Conservation (phyloP, 2,888 invertebrate genomes). For the Marasmarcha lunaedactyla region DNA sequence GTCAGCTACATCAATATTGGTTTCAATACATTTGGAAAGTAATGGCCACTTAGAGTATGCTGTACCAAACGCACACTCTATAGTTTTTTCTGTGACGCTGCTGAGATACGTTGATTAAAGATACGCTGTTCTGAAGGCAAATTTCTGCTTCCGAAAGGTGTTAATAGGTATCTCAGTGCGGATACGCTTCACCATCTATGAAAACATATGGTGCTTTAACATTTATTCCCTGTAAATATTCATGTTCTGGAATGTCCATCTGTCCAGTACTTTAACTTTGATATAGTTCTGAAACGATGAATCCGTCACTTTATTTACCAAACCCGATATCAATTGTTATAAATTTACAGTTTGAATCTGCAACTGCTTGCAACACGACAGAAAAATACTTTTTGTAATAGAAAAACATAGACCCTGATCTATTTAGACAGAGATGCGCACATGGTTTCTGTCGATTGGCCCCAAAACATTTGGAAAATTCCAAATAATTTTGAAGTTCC, state of each 20-base stretch:
- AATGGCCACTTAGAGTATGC: background rate
- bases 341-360: conserved; percentile 7
- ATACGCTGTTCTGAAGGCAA: conserved; percentile 6
- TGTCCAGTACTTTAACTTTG: conserved; percentile 6
- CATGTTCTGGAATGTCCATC: conserved; percentile 9
- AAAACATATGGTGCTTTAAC: conserved; percentile 11
- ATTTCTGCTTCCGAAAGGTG: conserved; percentile 9
- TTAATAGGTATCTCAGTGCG: conserved; percentile 8
- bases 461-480: conserved; percentile 4
- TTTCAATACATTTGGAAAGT: conserved; percentile 1
- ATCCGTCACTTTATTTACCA: conserved; percentile 9
- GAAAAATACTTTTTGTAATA: conserved; percentile 9
- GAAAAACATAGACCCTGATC: conserved; percentile 7
- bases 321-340: conserved; percentile 5
- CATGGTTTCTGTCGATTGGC: conserved; percentile 8
- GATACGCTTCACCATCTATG: conserved; percentile 11
- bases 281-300: conserved; percentile 7
- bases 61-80: conserved; percentile 1
- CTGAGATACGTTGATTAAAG: background rate
- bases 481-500: conserved; percentile 3
- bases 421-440: conserved; percentile 3
- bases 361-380: conserved; percentile 5
- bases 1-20: background rate
- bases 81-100: background rate
- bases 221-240: conserved; percentile 8